Percentiles rank a stretch among this genome's conserved stretches.
Conservation (phyloP, 2,113 vertebrate species). For the Centropristis striata region DNA sequence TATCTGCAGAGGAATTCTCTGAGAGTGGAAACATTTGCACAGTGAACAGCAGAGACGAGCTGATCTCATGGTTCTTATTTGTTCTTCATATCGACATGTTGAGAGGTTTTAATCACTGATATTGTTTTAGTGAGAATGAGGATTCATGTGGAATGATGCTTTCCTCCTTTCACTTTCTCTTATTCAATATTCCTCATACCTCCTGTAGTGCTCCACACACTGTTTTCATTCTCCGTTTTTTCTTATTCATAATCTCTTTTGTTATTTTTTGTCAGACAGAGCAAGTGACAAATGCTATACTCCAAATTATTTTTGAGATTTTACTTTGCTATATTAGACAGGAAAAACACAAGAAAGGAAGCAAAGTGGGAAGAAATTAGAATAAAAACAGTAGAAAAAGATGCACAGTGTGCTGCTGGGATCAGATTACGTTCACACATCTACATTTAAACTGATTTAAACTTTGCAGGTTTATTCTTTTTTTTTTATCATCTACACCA, state of each 20-base stretch:
- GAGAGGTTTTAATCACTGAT: not conserved
- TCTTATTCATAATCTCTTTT: not conserved
- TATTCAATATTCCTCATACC: too few species aligned
- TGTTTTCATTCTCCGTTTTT: not conserved
- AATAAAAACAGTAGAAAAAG: not conserved
- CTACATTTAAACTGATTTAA: not conserved
- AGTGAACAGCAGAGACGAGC: slow-evolving; percentile 9
- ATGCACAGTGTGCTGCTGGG: not conserved
- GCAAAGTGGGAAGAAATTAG: not conserved
- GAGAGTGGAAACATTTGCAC: slow-evolving; percentile 34
- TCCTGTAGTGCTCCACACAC: too few species aligned
- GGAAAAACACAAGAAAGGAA: not conserved
- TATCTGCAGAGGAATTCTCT: slow-evolving; percentile 23
- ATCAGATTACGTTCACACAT: not conserved
- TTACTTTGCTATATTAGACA: not conserved
- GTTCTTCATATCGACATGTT: not conserved
- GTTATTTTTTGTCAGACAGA: not conserved
- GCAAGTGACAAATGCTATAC: too few species aligned
- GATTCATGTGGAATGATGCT: not conserved
- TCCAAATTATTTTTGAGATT: too few species aligned
- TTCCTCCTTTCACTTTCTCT: not conserved
- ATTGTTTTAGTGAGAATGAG: not conserved
- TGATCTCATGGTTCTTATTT: not conserved
- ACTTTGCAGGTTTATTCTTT: too few species aligned
- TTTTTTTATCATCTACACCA: too few species aligned